A percentile compares a stretch with the other conserved stretches of the same genome.
Evolutionary conservation across 2,113 vertebrate species (phyloP).

Genomic region (Gobiocypris rarus): DNA sequence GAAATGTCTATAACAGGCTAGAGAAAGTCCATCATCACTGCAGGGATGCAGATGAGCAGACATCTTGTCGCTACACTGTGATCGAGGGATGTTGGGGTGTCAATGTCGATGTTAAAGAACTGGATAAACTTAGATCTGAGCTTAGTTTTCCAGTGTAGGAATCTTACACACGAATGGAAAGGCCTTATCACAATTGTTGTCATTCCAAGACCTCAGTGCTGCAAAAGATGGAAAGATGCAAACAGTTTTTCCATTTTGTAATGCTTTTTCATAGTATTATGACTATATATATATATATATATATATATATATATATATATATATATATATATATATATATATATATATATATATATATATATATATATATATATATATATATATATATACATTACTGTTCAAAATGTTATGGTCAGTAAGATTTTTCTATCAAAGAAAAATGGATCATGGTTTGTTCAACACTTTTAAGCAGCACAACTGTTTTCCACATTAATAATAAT

Average conservation of each 20-base stretch:
- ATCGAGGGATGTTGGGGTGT: conserved; percentile 10
- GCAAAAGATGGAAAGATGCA: conserved; percentile 14
- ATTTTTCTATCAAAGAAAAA: too few relatives aligned
- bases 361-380: too few relatives aligned
- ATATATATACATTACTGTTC: too few relatives aligned
- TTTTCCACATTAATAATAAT: neutral
- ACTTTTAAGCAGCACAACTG: too few relatives aligned
- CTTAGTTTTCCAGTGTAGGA: conserved; percentile 68
- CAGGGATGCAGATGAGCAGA: neutral
- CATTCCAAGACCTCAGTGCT: conserved; percentile 84
- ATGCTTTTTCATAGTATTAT: neutral
- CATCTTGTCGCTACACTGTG: conserved; percentile 1
- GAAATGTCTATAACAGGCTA: neutral
- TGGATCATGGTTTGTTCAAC: neutral
- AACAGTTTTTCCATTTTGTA: neutral
- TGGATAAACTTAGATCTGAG: neutral
- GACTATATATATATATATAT: too few relatives aligned
- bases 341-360: too few relatives aligned
- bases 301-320: too few relatives aligned
- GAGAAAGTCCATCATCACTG: neutral
- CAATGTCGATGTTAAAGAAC: neutral
- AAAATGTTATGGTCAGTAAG: too few relatives aligned
- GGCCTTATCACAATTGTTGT: conserved; percentile 77
- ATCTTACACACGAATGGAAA: conserved; percentile 87
- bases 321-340: too few relatives aligned